A percentile compares a stretch with the other conserved stretches of the same genome.
phyloP scores from a whole-genome alignment of 2,888 invertebrate species.

The Xanthostigma xanthostigma region DNA sequence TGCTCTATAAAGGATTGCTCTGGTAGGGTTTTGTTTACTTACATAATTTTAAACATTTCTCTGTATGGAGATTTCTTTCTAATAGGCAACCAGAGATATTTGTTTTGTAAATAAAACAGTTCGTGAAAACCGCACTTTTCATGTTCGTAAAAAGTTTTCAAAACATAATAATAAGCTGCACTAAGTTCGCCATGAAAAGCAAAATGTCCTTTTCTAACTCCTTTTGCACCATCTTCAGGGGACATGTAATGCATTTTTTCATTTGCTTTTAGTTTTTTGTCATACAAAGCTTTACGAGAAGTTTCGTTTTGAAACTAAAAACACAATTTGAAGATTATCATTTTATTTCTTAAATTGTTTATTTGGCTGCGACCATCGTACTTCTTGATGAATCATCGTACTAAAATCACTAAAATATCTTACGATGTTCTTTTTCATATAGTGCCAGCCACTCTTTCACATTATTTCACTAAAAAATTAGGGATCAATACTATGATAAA shows the following conservation, averaged over 20 bases:
- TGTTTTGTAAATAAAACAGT: not conserved
- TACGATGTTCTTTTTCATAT: too few relatives aligned
- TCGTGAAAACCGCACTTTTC: constrained; percentile 21
- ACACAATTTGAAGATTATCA: constrained; percentile 9
- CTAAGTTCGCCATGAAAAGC: constrained; percentile 17
- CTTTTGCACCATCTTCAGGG: constrained; percentile 1
- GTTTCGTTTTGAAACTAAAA: constrained; percentile 18
- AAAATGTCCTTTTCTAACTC: constrained; percentile 8
- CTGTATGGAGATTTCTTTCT: too few relatives aligned
- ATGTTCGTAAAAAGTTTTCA: constrained; percentile 18
- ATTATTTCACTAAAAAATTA: too few relatives aligned
- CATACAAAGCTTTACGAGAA: constrained; percentile 19
- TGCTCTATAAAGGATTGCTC: too few relatives aligned
- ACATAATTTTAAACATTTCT: too few relatives aligned
- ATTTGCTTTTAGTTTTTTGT: constrained; percentile 19
- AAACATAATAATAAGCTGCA: constrained; percentile 18
- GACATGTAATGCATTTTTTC: constrained; percentile 14
- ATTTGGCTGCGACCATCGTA: not conserved
- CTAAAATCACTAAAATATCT: too few relatives aligned
- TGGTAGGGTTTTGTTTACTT: too few relatives aligned
- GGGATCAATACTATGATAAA: too few relatives aligned
- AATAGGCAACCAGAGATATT: too few relatives aligned
- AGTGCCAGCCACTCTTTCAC: too few relatives aligned
- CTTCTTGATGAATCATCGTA: too few relatives aligned
- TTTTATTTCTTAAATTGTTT: not conserved